Evolutionary conservation across 2,113 vertebrate genomes (phyloP).

Genomic region (Rana temporaria): DNA sequence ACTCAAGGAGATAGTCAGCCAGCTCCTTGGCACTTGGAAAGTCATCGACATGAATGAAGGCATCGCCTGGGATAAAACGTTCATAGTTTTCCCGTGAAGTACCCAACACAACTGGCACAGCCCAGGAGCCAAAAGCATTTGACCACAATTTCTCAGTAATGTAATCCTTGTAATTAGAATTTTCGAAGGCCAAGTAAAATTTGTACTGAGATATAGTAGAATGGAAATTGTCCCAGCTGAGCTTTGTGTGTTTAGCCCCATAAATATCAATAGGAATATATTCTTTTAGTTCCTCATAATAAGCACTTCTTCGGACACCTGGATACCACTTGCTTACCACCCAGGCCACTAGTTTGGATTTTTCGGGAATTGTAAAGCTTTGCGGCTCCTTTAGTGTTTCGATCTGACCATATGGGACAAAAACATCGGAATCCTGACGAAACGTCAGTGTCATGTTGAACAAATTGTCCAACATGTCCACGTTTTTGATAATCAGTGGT

Average conservation of each 20-base stretch:
- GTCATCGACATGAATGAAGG: constrained; percentile 80
- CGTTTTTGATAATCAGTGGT: constrained; percentile 14
- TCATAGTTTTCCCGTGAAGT: constrained; percentile 71
- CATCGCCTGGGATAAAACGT: constrained; percentile 66
- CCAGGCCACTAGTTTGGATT: constrained; percentile 66
- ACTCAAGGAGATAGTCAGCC: constrained; percentile 62
- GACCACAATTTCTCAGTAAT: constrained; percentile 80
- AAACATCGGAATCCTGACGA: constrained; percentile 22
- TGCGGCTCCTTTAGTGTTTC: not conserved
- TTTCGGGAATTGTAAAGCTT: constrained; percentile 20
- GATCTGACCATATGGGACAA: constrained; percentile 5
- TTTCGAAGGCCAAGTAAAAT: constrained; percentile 82
- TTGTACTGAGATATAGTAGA: constrained; percentile 59
- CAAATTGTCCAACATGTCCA: not conserved
- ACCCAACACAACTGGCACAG: constrained; percentile 73
- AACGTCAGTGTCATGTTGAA: constrained; percentile 33
- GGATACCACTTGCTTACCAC: constrained; percentile 68
- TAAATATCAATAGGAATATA: constrained; percentile 67
- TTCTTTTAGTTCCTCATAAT: constrained; percentile 65
- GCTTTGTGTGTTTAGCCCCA: constrained; percentile 59
- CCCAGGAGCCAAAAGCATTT: constrained; percentile 70
- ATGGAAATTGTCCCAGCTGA: constrained; percentile 31
- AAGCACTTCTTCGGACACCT: constrained; percentile 54
- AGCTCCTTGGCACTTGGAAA: constrained; percentile 68
- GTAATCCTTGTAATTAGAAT: constrained; percentile 74